Percentiles rank a stretch among this genome's conserved stretches.
These are phyloP conservation scores for Brachionus calyciflorus DNA, from an alignment of 1,140 invertebrate genomes.

Conservation along the genomic window DNA sequence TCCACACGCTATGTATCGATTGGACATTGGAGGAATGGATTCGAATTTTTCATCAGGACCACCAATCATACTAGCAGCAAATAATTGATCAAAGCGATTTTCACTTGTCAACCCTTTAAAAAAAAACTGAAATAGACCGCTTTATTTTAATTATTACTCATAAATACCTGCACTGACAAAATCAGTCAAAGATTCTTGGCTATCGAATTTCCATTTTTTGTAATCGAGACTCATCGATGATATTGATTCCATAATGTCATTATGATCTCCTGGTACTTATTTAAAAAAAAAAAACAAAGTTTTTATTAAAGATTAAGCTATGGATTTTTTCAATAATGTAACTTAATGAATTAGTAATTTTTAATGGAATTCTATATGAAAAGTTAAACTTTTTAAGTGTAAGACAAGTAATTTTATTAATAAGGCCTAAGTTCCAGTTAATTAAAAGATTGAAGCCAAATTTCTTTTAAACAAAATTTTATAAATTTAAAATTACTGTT, in stretches of 20 bases:
- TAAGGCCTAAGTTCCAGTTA: no score
- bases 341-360: no score
- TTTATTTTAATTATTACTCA: not conserved
- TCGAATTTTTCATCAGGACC: conserved; percentile 72
- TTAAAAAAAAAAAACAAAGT: not conserved
- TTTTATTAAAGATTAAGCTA: no score
- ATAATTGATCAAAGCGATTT: conserved; percentile 79
- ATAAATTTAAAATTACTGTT: no score
- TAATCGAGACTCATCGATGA: conserved; percentile 66
- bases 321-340: no score
- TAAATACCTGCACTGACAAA: conserved; percentile 68
- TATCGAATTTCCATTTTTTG: conserved; percentile 80
- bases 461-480: no score
- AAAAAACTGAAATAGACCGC: conserved; percentile 47
- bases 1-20: conserved; percentile 75
- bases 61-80: conserved; percentile 73
- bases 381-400: no score
- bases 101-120: conserved; percentile 68
- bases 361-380: no score
- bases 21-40: conserved; percentile 72
- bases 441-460: no score
- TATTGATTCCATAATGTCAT: conserved; percentile 66
- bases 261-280: conserved; percentile 67
- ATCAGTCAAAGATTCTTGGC: conserved; percentile 74
- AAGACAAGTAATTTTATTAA: no score